Base-by-base conservation (phyloP, 2,113 vertebrate genomes). In the Cyprinodon variegatus region DNA sequence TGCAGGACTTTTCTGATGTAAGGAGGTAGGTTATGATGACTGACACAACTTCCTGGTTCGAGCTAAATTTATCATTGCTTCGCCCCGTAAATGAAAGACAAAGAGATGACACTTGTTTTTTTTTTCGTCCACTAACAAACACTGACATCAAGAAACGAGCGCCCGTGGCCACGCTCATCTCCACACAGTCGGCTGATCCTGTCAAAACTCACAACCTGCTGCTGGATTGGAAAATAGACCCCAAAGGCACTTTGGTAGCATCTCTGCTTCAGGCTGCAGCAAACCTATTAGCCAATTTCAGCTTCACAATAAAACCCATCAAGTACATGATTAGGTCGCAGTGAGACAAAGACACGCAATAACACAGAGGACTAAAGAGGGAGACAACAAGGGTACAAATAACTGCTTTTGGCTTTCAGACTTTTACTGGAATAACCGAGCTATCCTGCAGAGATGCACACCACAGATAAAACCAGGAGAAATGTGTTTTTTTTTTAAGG, bases 191-290 rank as follows among this genome's bases (percentile, higher is more conserved):
- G 90, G 88, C 88, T 90, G 83, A 87, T 82, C 83, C 91, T 87
- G 90, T 94, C 91, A 93, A 91, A 94, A 89, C 87, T 90, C 86
- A 74, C 82, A 92, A 92, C 92, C 91, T 92, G 93, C 91, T 87
- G 89, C 91, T 87, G 86, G 78, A 87, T 76, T 89, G 89, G 90
- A 91, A 89, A 90, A 84, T 36, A 74, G 76, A 63, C 37, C 87
- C 91, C 86, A 80, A 69, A 13, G 81, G 88, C 86, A 22, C 67
- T 68, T 78, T 77, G 77, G 83, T 83, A 85, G 75, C 81, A 78
- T 86, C 83, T 63, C 74, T 82, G 78, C 85, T 83, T 65, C 68
- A 11, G 14, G 71, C 74, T 79, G 77, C 77, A 83, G 81, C 82
- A 82, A 81, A 77, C 77, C 78, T 80, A 79, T 81, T 81, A 87